These are phyloP conservation scores for Napeogenes sylphis DNA, from an alignment of 2,888 invertebrate genomes.

Conservation along the genomic window DNA sequence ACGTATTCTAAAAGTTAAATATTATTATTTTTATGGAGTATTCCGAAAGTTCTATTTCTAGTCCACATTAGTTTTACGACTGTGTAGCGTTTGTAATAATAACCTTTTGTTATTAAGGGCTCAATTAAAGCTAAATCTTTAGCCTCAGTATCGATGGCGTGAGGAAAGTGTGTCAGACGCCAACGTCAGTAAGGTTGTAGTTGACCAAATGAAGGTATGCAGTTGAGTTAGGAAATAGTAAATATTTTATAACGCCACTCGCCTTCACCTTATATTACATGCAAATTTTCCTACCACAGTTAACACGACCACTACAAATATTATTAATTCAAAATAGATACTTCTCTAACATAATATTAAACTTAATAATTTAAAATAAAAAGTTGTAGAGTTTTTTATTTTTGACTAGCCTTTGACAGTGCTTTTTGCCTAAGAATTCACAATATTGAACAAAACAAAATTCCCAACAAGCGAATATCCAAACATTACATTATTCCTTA, in stretches of 20 bases:
- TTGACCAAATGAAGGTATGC: conserved; percentile 18
- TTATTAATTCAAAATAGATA: neutral
- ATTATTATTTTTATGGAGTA: neutral
- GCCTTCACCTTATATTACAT: conserved; percentile 1
- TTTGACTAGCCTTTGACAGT: no score
- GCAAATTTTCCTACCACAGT: neutral
- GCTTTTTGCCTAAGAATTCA: no score
- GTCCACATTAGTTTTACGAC: conserved; percentile 15
- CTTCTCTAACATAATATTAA: neutral
- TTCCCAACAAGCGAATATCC: no score
- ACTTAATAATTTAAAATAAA: no score
- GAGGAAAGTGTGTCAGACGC: conserved; percentile 56
- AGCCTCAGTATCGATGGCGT: conserved; percentile 34
- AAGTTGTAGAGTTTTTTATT: no score
- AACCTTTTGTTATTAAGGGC: conserved; percentile 19
- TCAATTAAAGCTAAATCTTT: conserved; percentile 24
- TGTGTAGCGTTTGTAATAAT: conserved; percentile 10
- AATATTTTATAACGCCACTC: conserved; percentile 10
- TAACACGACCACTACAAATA: neutral
- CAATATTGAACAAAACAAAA: no score
- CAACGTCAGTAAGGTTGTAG: conserved; percentile 19
- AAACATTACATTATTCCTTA: no score
- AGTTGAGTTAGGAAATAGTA: conserved; percentile 3
- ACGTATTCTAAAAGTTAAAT: neutral
- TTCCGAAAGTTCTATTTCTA: conserved; percentile 15